Percentiles rank a stretch among this genome's conserved stretches.
Evolutionary conservation across 2,113 vertebrate species (phyloP).

Genomic region (Riparia riparia): DNA sequence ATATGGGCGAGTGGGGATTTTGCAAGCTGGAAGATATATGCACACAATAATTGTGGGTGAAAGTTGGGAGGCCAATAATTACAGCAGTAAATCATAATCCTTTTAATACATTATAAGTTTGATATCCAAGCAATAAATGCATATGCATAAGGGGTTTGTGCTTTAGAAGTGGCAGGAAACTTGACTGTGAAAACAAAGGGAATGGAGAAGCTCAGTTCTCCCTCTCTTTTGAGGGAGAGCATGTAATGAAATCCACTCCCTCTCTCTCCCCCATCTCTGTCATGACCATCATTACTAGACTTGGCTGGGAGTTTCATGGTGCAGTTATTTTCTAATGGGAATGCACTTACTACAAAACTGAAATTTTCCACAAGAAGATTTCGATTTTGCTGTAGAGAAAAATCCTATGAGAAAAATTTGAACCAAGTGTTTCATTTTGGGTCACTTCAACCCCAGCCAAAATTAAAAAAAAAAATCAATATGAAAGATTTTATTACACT

Average conservation of each 20-base stretch:
- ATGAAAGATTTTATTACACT: constrained; percentile 1
- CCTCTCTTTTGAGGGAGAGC: neutral
- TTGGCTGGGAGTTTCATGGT: constrained; percentile 3
- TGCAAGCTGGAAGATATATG: constrained; percentile 40
- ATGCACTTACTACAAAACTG: constrained; percentile 15
- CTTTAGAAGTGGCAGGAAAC: constrained; percentile 24
- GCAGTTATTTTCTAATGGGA: constrained; percentile 18
- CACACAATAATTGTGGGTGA: constrained; percentile 48
- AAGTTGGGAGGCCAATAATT: constrained; percentile 54
- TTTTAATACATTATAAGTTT: constrained; percentile 63
- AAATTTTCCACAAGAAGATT: constrained; percentile 54
- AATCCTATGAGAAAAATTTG: constrained; percentile 40
- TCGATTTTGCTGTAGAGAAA: constrained; percentile 30
- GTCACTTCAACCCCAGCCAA: constrained; percentile 22
- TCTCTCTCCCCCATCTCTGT: neutral
- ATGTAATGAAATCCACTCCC: neutral
- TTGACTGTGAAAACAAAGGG: constrained; percentile 29
- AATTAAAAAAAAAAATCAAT: neutral
- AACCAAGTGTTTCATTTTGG: constrained; percentile 56
- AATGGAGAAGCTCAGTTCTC: neutral
- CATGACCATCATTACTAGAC: neutral
- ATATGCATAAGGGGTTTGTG: neutral
- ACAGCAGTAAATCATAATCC: constrained; percentile 62
- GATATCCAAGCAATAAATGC: constrained; percentile 41
- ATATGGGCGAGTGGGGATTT: constrained; percentile 32